Conservation (phyloP, 2,888 invertebrate species). For the Dusona sp. region DNA sequence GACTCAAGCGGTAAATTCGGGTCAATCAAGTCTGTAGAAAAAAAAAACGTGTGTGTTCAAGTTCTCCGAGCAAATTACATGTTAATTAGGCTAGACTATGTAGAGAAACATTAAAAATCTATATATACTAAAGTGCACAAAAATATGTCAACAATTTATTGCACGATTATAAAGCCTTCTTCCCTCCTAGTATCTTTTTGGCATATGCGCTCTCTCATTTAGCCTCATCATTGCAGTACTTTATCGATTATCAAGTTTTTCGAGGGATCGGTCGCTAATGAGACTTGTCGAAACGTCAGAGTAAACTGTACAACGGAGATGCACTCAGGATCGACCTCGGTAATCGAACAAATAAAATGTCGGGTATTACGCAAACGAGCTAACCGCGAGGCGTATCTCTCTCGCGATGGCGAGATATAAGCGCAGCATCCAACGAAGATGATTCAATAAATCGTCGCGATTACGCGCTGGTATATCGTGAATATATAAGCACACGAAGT, state of each 20-base stretch:
- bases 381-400: not conserved
- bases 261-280: constrained; percentile 37
- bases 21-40: not conserved
- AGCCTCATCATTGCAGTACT: constrained; percentile 8
- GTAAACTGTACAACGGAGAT: constrained; percentile 24
- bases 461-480: constrained; percentile 46
- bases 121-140: not conserved
- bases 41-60: not conserved
- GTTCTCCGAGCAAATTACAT: constrained; percentile 8
- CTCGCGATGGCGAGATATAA: constrained; percentile 17
- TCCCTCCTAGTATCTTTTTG: not conserved
- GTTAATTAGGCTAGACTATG: constrained; percentile 5
- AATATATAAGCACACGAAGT: constrained; percentile 28
- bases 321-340: not conserved
- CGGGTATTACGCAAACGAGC: constrained; percentile 40
- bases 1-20: constrained; percentile 6
- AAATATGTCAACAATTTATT: constrained; percentile 7
- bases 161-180: not conserved
- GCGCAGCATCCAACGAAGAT: constrained; percentile 50
- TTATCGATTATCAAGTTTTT: constrained; percentile 19
- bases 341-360: constrained; percentile 32
- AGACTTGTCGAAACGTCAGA: constrained; percentile 41
- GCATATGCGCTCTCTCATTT: constrained; percentile 4
- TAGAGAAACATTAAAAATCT: not conserved
- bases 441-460: constrained; percentile 63